These are phyloP conservation scores for Aporophyla nigra DNA, from an alignment of 2,888 invertebrate species.

Conservation along the genomic window DNA sequence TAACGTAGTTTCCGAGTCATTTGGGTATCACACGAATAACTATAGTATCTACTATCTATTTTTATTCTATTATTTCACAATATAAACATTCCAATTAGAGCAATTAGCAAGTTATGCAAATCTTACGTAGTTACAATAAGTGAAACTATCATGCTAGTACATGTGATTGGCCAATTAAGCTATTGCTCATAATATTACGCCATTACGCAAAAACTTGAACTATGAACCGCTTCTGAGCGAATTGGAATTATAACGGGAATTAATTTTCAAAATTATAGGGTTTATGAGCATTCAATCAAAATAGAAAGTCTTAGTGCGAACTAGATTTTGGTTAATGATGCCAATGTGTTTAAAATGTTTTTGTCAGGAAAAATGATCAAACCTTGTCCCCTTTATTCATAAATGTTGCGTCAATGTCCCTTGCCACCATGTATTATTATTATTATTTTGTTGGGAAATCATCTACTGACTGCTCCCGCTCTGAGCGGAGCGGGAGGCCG, in stretches of 20 bases:
- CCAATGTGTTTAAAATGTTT: constrained; percentile 9
- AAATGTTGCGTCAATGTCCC: too few relatives aligned
- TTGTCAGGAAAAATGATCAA: background rate
- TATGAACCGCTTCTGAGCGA: constrained; percentile 79
- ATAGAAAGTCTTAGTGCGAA: constrained; percentile 74
- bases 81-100: constrained; percentile 48
- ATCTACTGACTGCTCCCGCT: too few relatives aligned
- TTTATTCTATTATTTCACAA: constrained; percentile 50
- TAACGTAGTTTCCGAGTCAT: too few relatives aligned
- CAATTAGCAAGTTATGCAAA: constrained; percentile 66
- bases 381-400: too few relatives aligned
- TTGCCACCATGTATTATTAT: too few relatives aligned
- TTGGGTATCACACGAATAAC: too few relatives aligned
- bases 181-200: constrained; percentile 73
- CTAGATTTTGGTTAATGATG: constrained; percentile 54
- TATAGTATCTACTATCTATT: background rate
- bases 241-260: constrained; percentile 75
- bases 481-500: too few relatives aligned
- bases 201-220: constrained; percentile 77
- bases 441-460: too few relatives aligned
- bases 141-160: constrained; percentile 67
- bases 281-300: constrained; percentile 75
- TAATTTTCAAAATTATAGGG: constrained; percentile 77
- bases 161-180: constrained; percentile 76
- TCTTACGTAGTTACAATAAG: constrained; percentile 63